Conservation (phyloP, 23 tunicate species). For the Ascidia mentula region DNA sequence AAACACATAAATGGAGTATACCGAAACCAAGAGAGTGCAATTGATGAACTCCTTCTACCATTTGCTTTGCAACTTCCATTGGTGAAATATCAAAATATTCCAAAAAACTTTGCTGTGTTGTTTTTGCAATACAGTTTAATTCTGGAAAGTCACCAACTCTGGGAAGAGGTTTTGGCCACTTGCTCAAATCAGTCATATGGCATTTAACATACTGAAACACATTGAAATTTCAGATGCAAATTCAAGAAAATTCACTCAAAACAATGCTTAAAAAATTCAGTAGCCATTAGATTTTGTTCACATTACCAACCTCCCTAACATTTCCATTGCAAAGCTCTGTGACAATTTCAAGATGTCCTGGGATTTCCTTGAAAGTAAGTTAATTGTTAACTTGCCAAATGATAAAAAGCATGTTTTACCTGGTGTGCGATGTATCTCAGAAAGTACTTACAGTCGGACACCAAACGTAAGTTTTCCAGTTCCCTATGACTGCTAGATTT, state of each 20-base stretch:
- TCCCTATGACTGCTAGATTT: neutral
- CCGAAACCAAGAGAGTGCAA: neutral
- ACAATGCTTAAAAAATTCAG: too few species aligned
- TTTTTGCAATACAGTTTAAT: neutral
- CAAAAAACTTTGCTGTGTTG: neutral
- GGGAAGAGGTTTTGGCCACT: neutral
- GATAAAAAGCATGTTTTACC: too few species aligned
- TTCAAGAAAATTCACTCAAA: too few species aligned
- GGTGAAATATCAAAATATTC: neutral
- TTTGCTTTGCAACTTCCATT: neutral
- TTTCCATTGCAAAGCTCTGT: neutral
- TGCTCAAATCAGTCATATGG: neutral
- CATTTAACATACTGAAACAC: neutral
- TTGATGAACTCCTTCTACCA: neutral
- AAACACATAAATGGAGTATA: neutral
- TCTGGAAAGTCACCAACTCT: neutral
- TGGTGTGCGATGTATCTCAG: neutral
- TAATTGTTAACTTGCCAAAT: too few species aligned
- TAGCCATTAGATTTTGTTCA: too few species aligned
- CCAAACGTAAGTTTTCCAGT: neutral
- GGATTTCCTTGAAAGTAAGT: neutral
- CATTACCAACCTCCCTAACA: neutral
- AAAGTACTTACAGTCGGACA: neutral
- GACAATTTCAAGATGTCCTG: neutral
- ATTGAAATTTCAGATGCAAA: too few species aligned